These are phyloP conservation scores for Campylomormyrus numenius DNA, from an alignment of 2,113 vertebrate species.

Conservation along the genomic window DNA sequence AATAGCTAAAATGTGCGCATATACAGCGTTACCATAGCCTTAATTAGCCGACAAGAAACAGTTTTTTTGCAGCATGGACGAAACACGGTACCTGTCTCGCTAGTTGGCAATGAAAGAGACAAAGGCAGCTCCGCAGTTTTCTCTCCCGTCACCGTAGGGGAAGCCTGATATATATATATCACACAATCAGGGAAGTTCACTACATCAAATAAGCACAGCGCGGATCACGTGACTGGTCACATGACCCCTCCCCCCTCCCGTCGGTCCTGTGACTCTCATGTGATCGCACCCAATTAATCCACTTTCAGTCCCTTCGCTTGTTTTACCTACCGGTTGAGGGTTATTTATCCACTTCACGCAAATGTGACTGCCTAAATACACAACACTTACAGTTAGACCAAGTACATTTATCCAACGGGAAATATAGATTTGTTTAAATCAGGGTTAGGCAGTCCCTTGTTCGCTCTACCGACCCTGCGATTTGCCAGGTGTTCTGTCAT, in stretches of 20 bases:
- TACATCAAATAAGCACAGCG: background rate
- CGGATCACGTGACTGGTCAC: slow-evolving; percentile 16
- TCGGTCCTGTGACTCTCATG: slow-evolving; percentile 8
- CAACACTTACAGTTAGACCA: background rate
- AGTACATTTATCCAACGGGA: background rate
- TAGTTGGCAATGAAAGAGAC: background rate
- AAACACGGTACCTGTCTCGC: background rate
- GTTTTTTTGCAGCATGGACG: background rate
- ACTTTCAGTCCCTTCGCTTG: background rate
- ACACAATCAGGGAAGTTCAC: background rate
- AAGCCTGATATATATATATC: background rate
- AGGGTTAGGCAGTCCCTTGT: background rate
- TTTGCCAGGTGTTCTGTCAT: background rate
- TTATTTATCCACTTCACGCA: background rate
- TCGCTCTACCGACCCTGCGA: background rate
- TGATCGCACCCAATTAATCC: background rate
- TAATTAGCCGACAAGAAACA: background rate
- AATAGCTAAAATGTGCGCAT: background rate
- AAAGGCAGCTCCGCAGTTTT: background rate
- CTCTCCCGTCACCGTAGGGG: background rate
- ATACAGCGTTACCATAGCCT: background rate
- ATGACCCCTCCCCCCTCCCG: background rate
- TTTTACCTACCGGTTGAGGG: background rate
- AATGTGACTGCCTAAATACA: background rate
- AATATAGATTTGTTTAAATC: background rate